A percentile compares a stretch with the other conserved stretches of the same genome.
Evolutionary conservation across 2,113 vertebrate genomes (phyloP).

Genomic region (Gambusia affinis): DNA sequence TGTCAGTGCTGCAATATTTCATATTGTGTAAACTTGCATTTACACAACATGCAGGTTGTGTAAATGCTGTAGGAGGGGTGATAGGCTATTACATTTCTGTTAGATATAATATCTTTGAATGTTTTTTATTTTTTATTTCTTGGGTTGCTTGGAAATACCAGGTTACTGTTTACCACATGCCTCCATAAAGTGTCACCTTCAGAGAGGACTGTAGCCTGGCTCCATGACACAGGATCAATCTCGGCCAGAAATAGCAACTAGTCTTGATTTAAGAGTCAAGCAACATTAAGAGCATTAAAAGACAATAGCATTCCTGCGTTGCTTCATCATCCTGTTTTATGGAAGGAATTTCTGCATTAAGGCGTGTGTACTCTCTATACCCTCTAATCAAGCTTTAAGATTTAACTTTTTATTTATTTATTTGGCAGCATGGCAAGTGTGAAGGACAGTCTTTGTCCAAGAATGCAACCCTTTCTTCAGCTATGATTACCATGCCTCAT

Average conservation of each 20-base stretch:
- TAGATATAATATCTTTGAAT: neutral
- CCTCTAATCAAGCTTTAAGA: constrained; percentile 58
- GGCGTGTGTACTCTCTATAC: constrained; percentile 32
- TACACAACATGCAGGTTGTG: too few relatives aligned
- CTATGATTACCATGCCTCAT: constrained; percentile 51
- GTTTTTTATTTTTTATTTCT: neutral
- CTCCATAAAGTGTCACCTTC: constrained; percentile 41
- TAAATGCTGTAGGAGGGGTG: neutral
- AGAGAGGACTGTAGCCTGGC: constrained; percentile 27
- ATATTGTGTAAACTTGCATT: neutral
- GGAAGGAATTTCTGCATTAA: constrained; percentile 29
- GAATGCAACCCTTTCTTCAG: constrained; percentile 53
- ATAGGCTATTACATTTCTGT: neutral
- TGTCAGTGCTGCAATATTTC: neutral
- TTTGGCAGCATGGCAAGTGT: constrained; percentile 54
- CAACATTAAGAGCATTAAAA: constrained; percentile 42
- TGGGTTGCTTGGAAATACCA: constrained; percentile 4
- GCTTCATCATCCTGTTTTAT: constrained; percentile 48
- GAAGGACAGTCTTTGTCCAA: constrained; percentile 59
- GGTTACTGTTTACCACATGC: constrained; percentile 45
- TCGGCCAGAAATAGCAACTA: constrained; percentile 51
- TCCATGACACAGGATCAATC: constrained; percentile 24
- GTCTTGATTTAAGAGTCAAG: constrained; percentile 47
- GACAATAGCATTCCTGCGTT: constrained; percentile 67
- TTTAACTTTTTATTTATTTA: constrained; percentile 8